phyloP scores from a whole-genome alignment of 2,888 invertebrate species.

The Mystacides longicornis region DNA sequence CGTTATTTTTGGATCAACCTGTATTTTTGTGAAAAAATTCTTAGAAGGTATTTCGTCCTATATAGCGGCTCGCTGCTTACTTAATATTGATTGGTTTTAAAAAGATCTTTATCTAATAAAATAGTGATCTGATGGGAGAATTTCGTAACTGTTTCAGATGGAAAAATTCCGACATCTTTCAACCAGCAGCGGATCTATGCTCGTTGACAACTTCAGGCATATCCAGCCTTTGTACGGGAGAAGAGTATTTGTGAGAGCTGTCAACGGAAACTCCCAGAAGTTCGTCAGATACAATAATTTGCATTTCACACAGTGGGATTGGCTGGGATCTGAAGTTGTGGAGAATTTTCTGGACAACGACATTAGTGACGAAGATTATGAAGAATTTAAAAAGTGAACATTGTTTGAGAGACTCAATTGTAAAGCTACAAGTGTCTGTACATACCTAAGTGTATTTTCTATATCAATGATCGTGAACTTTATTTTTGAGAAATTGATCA shows the following conservation, averaged over 20 bases:
- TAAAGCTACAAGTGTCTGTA: too few relatives aligned
- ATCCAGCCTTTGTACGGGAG: conserved; percentile 62
- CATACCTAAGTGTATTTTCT: too few relatives aligned
- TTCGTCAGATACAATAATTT: conserved; percentile 49
- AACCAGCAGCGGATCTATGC: conserved; percentile 52
- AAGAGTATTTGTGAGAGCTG: conserved; percentile 57
- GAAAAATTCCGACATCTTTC: conserved; percentile 57
- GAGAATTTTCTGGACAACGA: conserved; percentile 28
- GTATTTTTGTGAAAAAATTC: too few relatives aligned
- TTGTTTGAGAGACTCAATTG: too few relatives aligned
- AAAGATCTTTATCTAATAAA: too few relatives aligned
- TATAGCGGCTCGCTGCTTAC: too few relatives aligned
- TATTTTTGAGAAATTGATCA: too few relatives aligned
- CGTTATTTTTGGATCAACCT: too few relatives aligned
- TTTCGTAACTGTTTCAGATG: conserved; percentile 50
- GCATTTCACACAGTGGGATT: conserved; percentile 58
- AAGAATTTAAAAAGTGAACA: not conserved
- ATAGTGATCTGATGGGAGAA: too few relatives aligned
- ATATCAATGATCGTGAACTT: too few relatives aligned
- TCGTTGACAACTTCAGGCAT: conserved; percentile 63
- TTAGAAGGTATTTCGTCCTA: too few relatives aligned
- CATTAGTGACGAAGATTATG: conserved; percentile 5
- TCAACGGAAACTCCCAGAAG: conserved; percentile 47
- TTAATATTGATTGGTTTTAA: too few relatives aligned
- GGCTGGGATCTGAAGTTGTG: conserved; percentile 42